Conservation (phyloP, 2,797 vertebrate species). For the Hapalemur alaotrensis region DNA sequence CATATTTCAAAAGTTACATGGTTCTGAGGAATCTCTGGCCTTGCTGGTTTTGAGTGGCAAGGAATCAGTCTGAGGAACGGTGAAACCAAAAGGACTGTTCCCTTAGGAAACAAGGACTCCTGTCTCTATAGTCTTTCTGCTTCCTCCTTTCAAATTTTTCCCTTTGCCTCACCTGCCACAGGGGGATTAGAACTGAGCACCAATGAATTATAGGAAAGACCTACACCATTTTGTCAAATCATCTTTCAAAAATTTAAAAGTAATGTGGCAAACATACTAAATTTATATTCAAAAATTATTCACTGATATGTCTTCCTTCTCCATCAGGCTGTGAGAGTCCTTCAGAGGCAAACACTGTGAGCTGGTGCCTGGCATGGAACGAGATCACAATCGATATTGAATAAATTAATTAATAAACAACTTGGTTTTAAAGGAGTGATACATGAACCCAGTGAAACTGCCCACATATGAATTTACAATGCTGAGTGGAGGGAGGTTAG, state of each 20-base stretch:
- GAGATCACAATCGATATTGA: background rate
- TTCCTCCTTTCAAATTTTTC: background rate
- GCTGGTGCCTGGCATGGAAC: background rate
- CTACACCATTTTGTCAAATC: background rate
- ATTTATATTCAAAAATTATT: constrained; percentile 31
- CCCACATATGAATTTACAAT: background rate
- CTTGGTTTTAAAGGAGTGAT: background rate
- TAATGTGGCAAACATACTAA: background rate
- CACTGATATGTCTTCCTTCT: background rate
- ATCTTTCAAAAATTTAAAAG: background rate
- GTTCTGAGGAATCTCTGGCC: background rate
- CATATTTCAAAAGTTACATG: background rate
- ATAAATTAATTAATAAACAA: background rate
- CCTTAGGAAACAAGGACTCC: background rate
- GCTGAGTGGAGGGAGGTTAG: background rate
- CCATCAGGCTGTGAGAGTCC: background rate
- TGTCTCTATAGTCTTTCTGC: background rate
- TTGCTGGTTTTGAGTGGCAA: background rate
- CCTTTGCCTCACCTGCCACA: background rate
- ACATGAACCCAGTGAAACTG: background rate
- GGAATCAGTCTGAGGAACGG: background rate
- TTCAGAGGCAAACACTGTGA: background rate
- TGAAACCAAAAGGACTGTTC: background rate
- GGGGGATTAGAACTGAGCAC: background rate
- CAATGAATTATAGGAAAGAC: background rate